Evolutionary conservation across 2,113 vertebrate genomes (phyloP).

Genomic region (Petaurus breviceps): DNA sequence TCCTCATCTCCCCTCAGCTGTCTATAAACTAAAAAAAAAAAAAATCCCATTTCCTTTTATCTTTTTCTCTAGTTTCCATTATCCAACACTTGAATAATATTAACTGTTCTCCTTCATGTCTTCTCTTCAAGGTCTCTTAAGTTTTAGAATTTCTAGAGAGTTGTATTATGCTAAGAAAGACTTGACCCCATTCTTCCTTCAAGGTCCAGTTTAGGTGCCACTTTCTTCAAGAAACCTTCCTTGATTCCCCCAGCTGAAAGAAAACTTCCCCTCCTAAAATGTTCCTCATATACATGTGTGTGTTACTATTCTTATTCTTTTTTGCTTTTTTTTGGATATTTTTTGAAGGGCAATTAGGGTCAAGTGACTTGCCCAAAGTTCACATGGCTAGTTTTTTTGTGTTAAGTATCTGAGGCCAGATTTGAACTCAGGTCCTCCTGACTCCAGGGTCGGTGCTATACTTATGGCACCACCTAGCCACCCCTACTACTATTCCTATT

Average conservation of each 20-base stretch:
- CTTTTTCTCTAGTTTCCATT: constrained; percentile 40
- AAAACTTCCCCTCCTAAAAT: not conserved
- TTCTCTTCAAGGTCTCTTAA: constrained; percentile 20
- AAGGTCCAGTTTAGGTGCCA: not conserved
- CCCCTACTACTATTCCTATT: no score
- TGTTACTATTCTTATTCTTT: no score
- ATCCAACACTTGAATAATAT: constrained; percentile 30
- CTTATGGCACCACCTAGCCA: no score
- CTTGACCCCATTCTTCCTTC: constrained; percentile 3
- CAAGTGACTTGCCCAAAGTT: no score
- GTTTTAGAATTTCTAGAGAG: constrained; percentile 5
- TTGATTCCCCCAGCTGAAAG: not conserved
- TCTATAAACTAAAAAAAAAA: constrained; percentile 30
- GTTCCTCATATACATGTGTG: not conserved
- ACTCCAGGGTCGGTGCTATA: no score
- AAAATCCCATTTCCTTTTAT: constrained; percentile 41
- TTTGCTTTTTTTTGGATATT: no score
- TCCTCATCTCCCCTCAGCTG: constrained; percentile 1
- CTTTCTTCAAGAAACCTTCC: not conserved
- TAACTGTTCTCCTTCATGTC: not conserved
- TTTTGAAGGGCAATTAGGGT: no score
- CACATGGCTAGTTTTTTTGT: no score
- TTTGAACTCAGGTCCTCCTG: no score
- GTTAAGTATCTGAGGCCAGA: no score
- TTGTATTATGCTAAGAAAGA: constrained; percentile 36